These are phyloP conservation scores for Tympanoctomys barrerae DNA, from an alignment of 2,797 vertebrate species.

Conservation along the genomic window DNA sequence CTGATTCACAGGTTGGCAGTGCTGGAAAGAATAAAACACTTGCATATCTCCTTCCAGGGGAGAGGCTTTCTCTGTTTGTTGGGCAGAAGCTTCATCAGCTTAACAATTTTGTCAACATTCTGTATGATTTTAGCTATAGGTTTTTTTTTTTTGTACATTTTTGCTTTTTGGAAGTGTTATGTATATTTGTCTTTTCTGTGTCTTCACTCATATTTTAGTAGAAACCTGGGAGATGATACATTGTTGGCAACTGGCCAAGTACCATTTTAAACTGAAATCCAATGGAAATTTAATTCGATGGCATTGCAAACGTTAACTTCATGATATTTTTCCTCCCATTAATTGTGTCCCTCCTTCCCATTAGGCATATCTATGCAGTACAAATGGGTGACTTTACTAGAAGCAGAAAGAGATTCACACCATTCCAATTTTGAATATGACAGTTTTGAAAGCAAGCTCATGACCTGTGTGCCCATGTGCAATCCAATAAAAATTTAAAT, in stretches of 20 bases:
- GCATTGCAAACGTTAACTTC: constrained; percentile 3
- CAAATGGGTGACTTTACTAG: constrained; percentile 46
- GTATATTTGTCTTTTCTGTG: not conserved
- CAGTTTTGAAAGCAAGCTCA: constrained; percentile 75
- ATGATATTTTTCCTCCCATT: not conserved
- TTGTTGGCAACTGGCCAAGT: not conserved
- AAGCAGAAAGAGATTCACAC: constrained; percentile 48
- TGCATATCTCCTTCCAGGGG: not conserved
- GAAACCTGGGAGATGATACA: constrained; percentile 22
- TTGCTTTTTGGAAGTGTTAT: constrained; percentile 4
- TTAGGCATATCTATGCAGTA: constrained; percentile 3
- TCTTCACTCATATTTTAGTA: constrained; percentile 61
- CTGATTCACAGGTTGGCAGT: not conserved
- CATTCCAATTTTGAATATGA: constrained; percentile 68
- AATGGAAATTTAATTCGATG: constrained; percentile 56
- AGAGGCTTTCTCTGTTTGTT: not conserved
- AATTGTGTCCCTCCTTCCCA: not conserved
- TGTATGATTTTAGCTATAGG: not conserved
- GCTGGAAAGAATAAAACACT: not conserved
- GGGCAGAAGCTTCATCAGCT: not conserved
- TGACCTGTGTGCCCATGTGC: constrained; percentile 67
- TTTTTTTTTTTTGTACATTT: not conserved
- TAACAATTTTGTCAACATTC: not conserved
- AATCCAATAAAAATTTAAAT: constrained; percentile 82
- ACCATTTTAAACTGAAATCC: constrained; percentile 46